These are phyloP conservation scores for Enteromius treurensis DNA, from an alignment of 2,797 vertebrate species.

Conservation along the genomic window DNA sequence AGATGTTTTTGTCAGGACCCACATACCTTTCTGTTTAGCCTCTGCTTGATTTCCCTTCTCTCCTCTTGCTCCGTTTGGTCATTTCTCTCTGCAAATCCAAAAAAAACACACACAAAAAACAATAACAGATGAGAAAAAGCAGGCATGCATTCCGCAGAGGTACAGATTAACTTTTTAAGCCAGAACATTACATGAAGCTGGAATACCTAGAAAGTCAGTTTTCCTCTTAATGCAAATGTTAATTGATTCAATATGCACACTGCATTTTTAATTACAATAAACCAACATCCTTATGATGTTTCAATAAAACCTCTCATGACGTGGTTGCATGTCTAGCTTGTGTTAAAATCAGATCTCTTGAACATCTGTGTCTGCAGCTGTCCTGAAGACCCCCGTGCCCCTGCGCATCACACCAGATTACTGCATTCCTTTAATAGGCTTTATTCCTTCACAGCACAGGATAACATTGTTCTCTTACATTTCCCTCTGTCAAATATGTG, in stretches of 20 bases:
- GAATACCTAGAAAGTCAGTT: neutral
- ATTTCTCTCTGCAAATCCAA: conserved; percentile 85
- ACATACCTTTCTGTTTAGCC: conserved; percentile 93
- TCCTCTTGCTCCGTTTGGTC: conserved; percentile 96
- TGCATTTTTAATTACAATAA: neutral
- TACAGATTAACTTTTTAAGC: conserved; percentile 20
- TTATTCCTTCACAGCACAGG: conserved; percentile 10
- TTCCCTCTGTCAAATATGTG: conserved; percentile 19
- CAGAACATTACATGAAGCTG: neutral
- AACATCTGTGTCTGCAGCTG: conserved; percentile 43
- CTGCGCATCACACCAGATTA: neutral
- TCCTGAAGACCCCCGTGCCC: neutral
- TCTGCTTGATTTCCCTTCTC: conserved; percentile 94
- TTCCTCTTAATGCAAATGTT: neutral
- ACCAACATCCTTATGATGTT: neutral
- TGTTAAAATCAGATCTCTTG: neutral
- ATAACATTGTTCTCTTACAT: conserved; percentile 11
- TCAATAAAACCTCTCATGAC: neutral
- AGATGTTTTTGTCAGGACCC: neutral
- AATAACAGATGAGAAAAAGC: conserved; percentile 36
- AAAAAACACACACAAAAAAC: neutral
- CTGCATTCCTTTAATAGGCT: conserved; percentile 23
- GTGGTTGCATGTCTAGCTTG: neutral
- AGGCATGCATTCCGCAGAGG: neutral
- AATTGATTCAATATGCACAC: too few species aligned